phyloP scores from a whole-genome alignment of 2,113 vertebrate species.

The Murina feae region DNA sequence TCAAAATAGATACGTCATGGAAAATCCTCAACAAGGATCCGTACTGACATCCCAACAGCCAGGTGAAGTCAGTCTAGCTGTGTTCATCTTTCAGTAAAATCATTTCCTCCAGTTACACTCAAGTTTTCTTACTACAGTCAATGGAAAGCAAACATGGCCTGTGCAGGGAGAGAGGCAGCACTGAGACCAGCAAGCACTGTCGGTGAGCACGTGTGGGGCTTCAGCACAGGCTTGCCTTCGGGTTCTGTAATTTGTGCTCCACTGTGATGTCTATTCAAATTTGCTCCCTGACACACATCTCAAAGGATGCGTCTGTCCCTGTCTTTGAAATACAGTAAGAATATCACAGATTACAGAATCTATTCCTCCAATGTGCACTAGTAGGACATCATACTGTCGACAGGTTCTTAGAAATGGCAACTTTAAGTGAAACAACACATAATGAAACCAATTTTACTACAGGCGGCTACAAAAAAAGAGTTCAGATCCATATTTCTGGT shows the following conservation, averaged over 20 bases:
- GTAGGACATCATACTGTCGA: not conserved
- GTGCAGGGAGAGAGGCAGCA: not conserved
- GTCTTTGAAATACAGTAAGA: not conserved
- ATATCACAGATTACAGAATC: not conserved
- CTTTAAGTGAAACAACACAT: not conserved
- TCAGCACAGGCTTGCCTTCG: no score
- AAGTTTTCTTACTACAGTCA: not conserved
- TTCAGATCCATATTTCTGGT: not conserved
- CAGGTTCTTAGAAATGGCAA: not conserved
- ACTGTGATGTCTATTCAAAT: not conserved
- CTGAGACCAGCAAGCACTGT: not conserved
- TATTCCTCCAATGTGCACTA: not conserved
- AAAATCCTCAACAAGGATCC: not conserved
- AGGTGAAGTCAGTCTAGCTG: not conserved
- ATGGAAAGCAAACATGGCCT: not conserved
- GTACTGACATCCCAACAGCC: not conserved
- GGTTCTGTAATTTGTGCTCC: not conserved
- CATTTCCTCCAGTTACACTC: not conserved
- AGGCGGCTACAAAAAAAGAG: not conserved
- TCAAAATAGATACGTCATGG: not conserved
- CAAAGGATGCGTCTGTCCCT: not conserved
- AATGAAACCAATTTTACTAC: not conserved
- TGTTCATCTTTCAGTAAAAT: not conserved
- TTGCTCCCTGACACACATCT: not conserved
- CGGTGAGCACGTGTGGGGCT: accelerated